Base-by-base conservation (phyloP, 2,113 vertebrate genomes). In the Morone chrysops region DNA sequence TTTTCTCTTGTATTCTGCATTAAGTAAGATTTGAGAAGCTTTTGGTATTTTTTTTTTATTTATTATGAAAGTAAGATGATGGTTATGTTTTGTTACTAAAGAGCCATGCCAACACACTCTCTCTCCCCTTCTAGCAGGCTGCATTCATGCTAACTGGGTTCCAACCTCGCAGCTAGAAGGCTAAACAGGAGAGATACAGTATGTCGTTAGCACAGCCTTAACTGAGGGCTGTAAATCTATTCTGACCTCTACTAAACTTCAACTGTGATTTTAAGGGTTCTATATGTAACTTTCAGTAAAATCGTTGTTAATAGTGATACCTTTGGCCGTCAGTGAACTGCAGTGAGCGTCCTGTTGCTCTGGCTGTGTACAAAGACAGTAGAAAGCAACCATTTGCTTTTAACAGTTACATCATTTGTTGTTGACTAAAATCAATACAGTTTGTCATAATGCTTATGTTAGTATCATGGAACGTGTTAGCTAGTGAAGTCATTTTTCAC, bases 11-110 rank as follows among this genome's bases (percentile, higher is more conserved):
- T 96, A 95, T 96, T 95, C 87, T 96, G 93, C 90, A 89, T 93
- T 72, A 93, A 96, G 96, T 94, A 94, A 95, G 93, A 95, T 94
- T 92, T 95, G 95, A 95, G 95, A 93, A 96, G 91, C 94, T 69
- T 70, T 80, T 47, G 7, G 2, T 47, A 13, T 54, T 61, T 63
- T 78, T 91, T 96, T 96, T 95, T 96, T 96, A 97, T 97, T 98
- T 97, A 97, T 97, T 97, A 95, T 96, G 93, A 85, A 95, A 90
- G 63, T 73, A 38, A 80, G 94, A 94, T 95, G 93, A 94, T 94
- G 69, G 50, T 82, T 45, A 73, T 94, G 94, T 91, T 75, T 92
- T 93, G 94, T 96, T 95, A 90, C 90, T 94, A 94, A 80, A 95
- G 96, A 96, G 95, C 96, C 96, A 94, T 95, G 94, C 78, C 80